Evolutionary conservation across 2,888 invertebrate genomes (phyloP).

Genomic region (Drepana falcataria): DNA sequence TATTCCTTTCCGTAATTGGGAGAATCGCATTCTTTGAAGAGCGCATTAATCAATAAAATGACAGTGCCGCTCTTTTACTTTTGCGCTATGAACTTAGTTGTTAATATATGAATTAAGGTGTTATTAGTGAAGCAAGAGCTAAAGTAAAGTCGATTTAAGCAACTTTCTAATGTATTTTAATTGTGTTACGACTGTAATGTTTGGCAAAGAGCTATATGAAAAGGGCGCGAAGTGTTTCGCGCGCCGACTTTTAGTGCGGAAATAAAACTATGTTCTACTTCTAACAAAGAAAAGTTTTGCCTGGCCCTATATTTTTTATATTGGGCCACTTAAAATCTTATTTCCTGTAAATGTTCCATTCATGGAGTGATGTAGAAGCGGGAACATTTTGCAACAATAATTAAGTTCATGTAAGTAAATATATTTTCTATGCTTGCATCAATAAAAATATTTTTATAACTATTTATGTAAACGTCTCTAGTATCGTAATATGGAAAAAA

Average conservation of each 20-base stretch:
- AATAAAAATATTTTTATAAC: constrained; percentile 12
- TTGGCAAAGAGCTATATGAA: constrained; percentile 40
- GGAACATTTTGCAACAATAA: constrained; percentile 40
- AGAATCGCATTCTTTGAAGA: constrained; percentile 37
- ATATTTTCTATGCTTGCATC: constrained; percentile 6
- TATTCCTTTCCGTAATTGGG: constrained; percentile 35
- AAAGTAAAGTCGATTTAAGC: background rate
- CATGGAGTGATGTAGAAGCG: constrained; percentile 33
- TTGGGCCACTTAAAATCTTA: constrained; percentile 22
- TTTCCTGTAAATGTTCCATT: constrained; percentile 25
- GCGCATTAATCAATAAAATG: constrained; percentile 67
- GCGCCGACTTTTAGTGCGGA: constrained; percentile 36
- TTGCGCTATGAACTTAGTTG: constrained; percentile 40
- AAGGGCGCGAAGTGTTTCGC: constrained; percentile 67
- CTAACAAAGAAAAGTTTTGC: constrained; percentile 35
- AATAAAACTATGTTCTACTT: constrained; percentile 31
- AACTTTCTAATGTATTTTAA: background rate
- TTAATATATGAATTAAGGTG: constrained; percentile 27
- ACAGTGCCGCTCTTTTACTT: constrained; percentile 71
- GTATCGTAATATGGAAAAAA: too few species aligned
- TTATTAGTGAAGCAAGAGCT: background rate
- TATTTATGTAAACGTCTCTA: background rate
- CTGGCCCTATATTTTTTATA: constrained; percentile 17
- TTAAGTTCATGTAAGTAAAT: constrained; percentile 65
- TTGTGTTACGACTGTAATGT: background rate